Conservation (phyloP, 2,113 vertebrate genomes). For the Pterocles gutturalis region DNA sequence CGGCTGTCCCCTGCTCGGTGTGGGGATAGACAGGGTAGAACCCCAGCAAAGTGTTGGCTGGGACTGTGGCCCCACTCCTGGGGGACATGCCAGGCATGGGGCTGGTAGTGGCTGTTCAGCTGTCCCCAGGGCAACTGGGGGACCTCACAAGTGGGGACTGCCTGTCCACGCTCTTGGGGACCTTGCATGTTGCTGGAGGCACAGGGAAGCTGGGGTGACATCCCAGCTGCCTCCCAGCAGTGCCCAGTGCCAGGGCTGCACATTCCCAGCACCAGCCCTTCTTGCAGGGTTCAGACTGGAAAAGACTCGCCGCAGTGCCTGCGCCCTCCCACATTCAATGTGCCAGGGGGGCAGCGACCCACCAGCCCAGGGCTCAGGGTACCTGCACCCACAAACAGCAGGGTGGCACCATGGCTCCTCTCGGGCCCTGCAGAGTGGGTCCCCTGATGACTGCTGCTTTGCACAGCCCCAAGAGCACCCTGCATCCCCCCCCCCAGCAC, state of each 20-base stretch:
- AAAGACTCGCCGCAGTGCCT: not conserved
- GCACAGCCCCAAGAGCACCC: not conserved
- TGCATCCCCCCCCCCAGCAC: accelerated
- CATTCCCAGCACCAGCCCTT: not conserved
- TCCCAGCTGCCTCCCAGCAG: not conserved
- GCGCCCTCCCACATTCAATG: accelerated
- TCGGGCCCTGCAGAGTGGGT: accelerated
- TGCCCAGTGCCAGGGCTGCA: not conserved
- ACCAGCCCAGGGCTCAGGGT: not conserved
- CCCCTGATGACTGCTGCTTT: not conserved
- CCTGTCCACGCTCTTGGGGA: not conserved
- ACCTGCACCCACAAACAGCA: accelerated
- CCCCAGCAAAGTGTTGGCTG: not conserved
- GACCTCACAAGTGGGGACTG: not conserved
- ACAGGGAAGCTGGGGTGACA: accelerated
- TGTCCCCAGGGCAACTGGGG: not conserved
- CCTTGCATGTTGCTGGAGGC: not conserved
- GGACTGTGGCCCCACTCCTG: not conserved
- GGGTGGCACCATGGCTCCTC: not conserved
- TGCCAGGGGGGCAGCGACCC: not conserved
- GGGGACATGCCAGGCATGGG: accelerated
- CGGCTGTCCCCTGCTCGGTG: accelerated
- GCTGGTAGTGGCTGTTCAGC: not conserved
- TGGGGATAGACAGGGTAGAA: not conserved
- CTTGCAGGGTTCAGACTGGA: not conserved